A percentile compares a stretch with the other conserved stretches of the same genome.
phyloP scores from a whole-genome alignment of 2,797 vertebrate species.

The Cirrhinus mrigala region DNA sequence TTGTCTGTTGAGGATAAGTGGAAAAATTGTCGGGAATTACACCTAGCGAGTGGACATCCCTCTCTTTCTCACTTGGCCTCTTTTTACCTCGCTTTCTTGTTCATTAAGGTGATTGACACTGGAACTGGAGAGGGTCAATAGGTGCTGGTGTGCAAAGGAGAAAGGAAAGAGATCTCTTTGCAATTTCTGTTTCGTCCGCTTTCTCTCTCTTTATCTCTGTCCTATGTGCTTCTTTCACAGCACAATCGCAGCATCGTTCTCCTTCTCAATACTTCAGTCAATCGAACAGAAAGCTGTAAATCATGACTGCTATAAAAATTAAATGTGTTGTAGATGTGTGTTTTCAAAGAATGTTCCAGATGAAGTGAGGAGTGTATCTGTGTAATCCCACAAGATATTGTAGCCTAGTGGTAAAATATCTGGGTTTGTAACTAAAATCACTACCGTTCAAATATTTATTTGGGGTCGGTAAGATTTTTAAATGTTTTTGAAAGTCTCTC shows the following conservation, averaged over 20 bases:
- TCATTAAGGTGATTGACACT: slow-evolving; percentile 52
- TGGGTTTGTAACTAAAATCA: neutral
- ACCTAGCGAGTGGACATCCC: slow-evolving; percentile 22
- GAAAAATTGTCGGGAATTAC: slow-evolving; percentile 34
- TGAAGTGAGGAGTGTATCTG: neutral
- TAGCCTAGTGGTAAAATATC: neutral
- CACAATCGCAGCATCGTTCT: neutral
- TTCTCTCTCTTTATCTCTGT: slow-evolving; percentile 29
- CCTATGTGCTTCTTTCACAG: neutral
- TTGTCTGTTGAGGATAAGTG: slow-evolving; percentile 27
- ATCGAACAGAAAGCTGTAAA: neutral
- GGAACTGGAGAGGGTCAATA: slow-evolving; percentile 41
- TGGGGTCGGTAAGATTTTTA: neutral
- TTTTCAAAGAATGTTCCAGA: neutral
- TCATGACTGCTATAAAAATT: neutral
- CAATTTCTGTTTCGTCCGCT: slow-evolving; percentile 15
- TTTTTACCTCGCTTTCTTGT: slow-evolving; percentile 33
- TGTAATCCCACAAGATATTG: neutral
- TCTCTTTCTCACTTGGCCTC: slow-evolving; percentile 14
- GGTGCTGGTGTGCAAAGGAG: slow-evolving; percentile 25
- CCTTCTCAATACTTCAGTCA: slow-evolving; percentile 2
- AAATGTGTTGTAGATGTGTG: neutral
- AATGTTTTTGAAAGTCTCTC: neutral
- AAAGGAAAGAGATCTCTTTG: slow-evolving; percentile 35
- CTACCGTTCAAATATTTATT: neutral